A percentile compares a stretch with the other conserved stretches of the same genome.
Evolutionary conservation across 2,797 vertebrate species (phyloP).

Genomic region (Sebastes dallii): DNA sequence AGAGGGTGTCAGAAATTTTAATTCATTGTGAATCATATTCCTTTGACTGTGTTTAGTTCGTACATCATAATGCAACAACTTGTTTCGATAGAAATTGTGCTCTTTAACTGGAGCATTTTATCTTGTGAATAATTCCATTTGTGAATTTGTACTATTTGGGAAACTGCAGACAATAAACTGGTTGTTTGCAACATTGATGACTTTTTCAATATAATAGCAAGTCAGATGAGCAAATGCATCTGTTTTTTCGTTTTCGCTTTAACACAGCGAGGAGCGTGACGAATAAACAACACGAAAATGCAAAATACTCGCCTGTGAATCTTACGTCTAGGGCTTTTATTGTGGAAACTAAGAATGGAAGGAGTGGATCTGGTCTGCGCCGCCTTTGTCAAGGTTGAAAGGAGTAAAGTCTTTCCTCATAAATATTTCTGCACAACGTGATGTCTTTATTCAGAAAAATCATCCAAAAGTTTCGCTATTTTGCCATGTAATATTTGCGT

Average conservation of each 20-base stretch:
- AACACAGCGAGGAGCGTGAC: too few relatives aligned
- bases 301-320: too few relatives aligned
- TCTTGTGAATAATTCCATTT: background rate
- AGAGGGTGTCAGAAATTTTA: background rate
- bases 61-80: background rate
- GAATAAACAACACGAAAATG: too few relatives aligned
- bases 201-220: background rate
- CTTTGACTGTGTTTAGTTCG: background rate
- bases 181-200: background rate
- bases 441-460: too few relatives aligned
- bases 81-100: background rate
- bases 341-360: too few relatives aligned
- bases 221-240: background rate
- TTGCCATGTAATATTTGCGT: background rate
- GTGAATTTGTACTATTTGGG: background rate
- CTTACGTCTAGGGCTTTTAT: too few relatives aligned
- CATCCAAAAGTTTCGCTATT: background rate
- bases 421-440: too few relatives aligned
- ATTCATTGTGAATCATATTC: background rate
- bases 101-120: background rate
- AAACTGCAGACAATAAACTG: background rate
- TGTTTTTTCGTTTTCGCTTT: too few relatives aligned
- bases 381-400: too few relatives aligned
- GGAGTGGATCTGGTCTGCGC: too few relatives aligned
- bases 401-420: too few relatives aligned